phyloP scores from a whole-genome alignment of 2,797 vertebrate genomes.

The Oophaga sylvatica region DNA sequence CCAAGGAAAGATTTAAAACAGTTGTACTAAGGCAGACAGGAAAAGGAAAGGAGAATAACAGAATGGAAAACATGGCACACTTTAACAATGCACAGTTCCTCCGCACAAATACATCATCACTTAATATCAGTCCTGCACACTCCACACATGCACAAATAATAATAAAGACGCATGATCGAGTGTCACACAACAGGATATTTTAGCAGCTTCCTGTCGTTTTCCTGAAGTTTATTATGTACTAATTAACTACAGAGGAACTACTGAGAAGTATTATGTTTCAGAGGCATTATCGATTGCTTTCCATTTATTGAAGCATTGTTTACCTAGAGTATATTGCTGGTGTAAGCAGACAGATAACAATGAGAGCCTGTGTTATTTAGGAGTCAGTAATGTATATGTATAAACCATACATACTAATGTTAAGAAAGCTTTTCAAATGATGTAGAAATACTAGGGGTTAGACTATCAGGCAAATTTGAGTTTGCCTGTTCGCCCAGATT shows the following conservation, averaged over 20 bases:
- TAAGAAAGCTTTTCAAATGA: not conserved
- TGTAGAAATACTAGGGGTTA: too few species aligned
- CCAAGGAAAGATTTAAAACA: constrained; percentile 54
- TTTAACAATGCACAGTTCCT: constrained; percentile 54
- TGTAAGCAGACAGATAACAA: constrained; percentile 58
- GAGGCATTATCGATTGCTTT: constrained; percentile 52
- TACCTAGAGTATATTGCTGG: constrained; percentile 49
- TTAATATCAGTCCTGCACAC: constrained; percentile 56
- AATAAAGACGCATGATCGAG: constrained; percentile 58
- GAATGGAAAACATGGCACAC: constrained; percentile 55
- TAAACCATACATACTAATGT: not conserved
- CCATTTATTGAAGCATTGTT: constrained; percentile 60
- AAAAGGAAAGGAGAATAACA: constrained; percentile 58
- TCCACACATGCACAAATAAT: constrained; percentile 56
- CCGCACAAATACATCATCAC: constrained; percentile 59
- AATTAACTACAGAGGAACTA: constrained; percentile 58
- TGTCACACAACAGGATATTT: constrained; percentile 62
- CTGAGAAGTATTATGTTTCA: constrained; percentile 55
- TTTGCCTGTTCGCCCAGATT: too few species aligned
- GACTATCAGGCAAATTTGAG: too few species aligned
- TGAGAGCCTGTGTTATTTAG: constrained; percentile 38
- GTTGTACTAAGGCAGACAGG: constrained; percentile 51
- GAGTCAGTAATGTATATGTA: not conserved
- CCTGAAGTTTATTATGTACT: constrained; percentile 60
- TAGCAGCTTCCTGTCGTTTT: constrained; percentile 56